Percentiles rank a stretch among this genome's conserved stretches.
phyloP scores from a whole-genome alignment of 2,797 vertebrate species.

The Platyrinchus mystaceus region DNA sequence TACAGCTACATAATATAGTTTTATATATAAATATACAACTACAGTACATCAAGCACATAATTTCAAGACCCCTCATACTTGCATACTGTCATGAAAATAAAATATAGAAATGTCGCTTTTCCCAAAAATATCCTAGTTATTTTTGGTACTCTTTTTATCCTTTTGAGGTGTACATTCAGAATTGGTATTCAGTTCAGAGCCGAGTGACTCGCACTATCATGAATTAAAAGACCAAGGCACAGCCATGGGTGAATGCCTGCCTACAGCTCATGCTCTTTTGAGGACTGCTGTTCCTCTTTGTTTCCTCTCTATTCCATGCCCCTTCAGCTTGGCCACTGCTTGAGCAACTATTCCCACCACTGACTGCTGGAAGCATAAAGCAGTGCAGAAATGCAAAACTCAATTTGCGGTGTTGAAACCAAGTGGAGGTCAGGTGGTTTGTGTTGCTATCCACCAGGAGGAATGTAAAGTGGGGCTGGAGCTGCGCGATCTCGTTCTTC shows the following conservation, averaged over 20 bases:
- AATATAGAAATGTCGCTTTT: neutral
- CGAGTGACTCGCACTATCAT: neutral
- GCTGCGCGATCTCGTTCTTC: fast-evolving
- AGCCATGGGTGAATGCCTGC: neutral
- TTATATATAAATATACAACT: neutral
- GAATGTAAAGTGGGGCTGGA: neutral
- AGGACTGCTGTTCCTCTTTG: neutral
- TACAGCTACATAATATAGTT: neutral
- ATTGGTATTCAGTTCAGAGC: neutral
- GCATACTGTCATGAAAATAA: neutral
- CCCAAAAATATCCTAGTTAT: neutral
- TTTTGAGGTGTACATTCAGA: neutral
- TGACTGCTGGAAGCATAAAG: too few relatives aligned
- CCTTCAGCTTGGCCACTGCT: fast-evolving
- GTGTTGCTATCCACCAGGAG: neutral
- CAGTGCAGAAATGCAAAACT: neutral
- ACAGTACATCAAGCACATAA: neutral
- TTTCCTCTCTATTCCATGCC: neutral
- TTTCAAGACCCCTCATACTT: neutral
- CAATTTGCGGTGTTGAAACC: fast-evolving
- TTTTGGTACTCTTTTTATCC: neutral
- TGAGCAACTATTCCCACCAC: neutral
- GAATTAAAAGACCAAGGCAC: neutral
- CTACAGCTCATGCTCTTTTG: fast-evolving
- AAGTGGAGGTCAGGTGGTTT: neutral